These are phyloP conservation scores for Delia radicum DNA, from an alignment of 1,140 invertebrate genomes.

Conservation along the genomic window DNA sequence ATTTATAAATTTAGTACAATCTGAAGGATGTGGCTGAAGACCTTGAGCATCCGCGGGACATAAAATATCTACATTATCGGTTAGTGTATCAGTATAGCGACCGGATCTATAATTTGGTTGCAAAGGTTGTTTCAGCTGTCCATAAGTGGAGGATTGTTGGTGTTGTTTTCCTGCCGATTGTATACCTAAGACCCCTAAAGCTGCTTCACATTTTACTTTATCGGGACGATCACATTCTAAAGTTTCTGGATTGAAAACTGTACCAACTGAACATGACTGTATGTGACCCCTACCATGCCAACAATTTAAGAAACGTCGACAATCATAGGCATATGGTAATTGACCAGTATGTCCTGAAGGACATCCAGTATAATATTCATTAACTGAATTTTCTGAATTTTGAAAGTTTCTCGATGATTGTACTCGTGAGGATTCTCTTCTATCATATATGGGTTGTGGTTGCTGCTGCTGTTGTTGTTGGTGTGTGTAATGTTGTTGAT, in stretches of 20 bases:
- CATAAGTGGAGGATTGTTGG: background rate
- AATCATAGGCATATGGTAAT: slow-evolving; percentile 64
- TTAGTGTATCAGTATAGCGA: background rate
- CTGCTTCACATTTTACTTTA: slow-evolving; percentile 64
- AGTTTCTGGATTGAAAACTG: slow-evolving; percentile 65
- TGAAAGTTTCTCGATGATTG: slow-evolving; percentile 2
- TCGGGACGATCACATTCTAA: slow-evolving; percentile 66
- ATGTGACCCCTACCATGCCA: slow-evolving; percentile 63
- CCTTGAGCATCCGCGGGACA: slow-evolving; percentile 59
- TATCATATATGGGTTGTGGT: slow-evolving; percentile 36
- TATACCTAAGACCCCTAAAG: slow-evolving; percentile 61
- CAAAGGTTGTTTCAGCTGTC: background rate
- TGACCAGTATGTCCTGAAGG: slow-evolving; percentile 61
- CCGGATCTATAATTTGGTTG: slow-evolving; percentile 10
- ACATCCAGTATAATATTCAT: slow-evolving; percentile 52
- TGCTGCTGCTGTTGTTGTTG: slow-evolving; percentile 10
- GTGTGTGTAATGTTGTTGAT: slow-evolving; percentile 1
- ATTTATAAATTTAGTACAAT: slow-evolving; percentile 68
- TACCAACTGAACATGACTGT: slow-evolving; percentile 67
- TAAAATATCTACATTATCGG: slow-evolving; percentile 30
- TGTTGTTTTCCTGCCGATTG: slow-evolving; percentile 57
- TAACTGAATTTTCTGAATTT: slow-evolving; percentile 17
- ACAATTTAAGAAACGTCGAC: slow-evolving; percentile 70
- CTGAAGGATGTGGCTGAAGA: slow-evolving; percentile 62
- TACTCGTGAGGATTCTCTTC: background rate